These are phyloP conservation scores for Dromas ardeola DNA, from an alignment of 2,113 vertebrate genomes.

Conservation along the genomic window DNA sequence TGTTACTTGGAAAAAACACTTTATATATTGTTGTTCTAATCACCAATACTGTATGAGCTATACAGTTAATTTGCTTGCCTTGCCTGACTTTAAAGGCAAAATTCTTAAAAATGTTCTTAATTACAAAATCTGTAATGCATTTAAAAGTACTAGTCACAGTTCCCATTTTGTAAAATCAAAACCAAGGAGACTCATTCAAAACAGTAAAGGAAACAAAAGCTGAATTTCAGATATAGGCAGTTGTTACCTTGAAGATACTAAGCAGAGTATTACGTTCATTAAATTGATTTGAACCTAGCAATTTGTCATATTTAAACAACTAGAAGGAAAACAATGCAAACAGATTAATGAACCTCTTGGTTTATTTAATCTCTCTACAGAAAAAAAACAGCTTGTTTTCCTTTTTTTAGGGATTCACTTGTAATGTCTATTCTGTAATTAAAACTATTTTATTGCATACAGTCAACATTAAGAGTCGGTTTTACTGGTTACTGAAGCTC, in stretches of 20 bases:
- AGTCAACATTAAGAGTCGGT: background rate
- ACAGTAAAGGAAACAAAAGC: slow-evolving; percentile 29
- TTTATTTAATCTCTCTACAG: background rate
- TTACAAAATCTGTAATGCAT: slow-evolving; percentile 56
- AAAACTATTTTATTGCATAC: background rate
- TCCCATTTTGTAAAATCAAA: slow-evolving; percentile 52
- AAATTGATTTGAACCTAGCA: slow-evolving; percentile 1
- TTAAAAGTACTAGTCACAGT: slow-evolving; percentile 44
- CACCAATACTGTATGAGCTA: slow-evolving; percentile 22
- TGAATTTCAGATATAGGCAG: slow-evolving; percentile 42
- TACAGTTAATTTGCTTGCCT: slow-evolving; percentile 27
- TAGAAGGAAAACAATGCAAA: slow-evolving; percentile 6
- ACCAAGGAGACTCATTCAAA: background rate
- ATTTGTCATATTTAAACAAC: slow-evolving; percentile 13
- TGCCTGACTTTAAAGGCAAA: background rate
- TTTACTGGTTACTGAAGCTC: background rate
- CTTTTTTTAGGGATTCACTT: background rate
- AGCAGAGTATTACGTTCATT: slow-evolving; percentile 5
- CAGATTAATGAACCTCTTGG: background rate
- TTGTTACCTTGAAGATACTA: slow-evolving; percentile 14
- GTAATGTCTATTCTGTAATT: background rate
- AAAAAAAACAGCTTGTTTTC: background rate
- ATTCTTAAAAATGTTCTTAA: slow-evolving; percentile 51
- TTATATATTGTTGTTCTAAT: slow-evolving; percentile 38
- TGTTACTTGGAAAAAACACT: slow-evolving; percentile 26